These are phyloP conservation scores for Neosilurus mollespiculum DNA, from an alignment of 2,797 vertebrate species.

Conservation along the genomic window DNA sequence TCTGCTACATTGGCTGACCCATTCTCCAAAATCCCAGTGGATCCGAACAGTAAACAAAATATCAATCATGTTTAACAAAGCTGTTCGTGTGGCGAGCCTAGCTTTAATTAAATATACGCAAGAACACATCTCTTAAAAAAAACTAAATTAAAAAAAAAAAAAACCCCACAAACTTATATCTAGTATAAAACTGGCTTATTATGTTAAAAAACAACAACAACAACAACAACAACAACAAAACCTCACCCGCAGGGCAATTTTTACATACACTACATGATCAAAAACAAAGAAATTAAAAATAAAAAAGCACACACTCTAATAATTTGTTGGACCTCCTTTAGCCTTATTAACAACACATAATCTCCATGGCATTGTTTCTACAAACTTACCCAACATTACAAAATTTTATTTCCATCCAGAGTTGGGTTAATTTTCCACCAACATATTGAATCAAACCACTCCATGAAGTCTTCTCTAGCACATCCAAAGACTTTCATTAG, in stretches of 20 bases:
- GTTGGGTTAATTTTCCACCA: too few relatives aligned
- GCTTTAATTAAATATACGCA: conserved; percentile 44
- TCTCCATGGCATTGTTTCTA: too few relatives aligned
- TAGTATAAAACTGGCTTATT: conserved; percentile 1
- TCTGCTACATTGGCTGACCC: conserved; percentile 47
- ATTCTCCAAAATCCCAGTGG: conserved; percentile 48
- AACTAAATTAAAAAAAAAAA: conserved; percentile 1
- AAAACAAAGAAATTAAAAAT: too few relatives aligned
- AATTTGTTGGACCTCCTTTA: too few relatives aligned
- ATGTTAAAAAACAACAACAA: background rate
- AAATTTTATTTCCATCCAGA: too few relatives aligned
- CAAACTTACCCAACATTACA: too few relatives aligned
- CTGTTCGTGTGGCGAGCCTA: conserved; percentile 37
- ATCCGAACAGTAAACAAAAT: conserved; percentile 55
- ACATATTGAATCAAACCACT: too few relatives aligned
- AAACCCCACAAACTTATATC: conserved; percentile 14
- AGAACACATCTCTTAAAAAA: conserved; percentile 10
- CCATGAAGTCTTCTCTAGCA: too few relatives aligned
- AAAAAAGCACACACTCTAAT: too few relatives aligned
- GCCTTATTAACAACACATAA: too few relatives aligned
- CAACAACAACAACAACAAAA: too few relatives aligned
- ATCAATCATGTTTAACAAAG: conserved; percentile 57
- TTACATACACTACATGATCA: background rate
- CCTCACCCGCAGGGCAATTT: background rate
- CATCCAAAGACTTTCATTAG: too few relatives aligned